Base-by-base conservation (phyloP, 2,888 invertebrate species). In the Lottia gigantea region DNA sequence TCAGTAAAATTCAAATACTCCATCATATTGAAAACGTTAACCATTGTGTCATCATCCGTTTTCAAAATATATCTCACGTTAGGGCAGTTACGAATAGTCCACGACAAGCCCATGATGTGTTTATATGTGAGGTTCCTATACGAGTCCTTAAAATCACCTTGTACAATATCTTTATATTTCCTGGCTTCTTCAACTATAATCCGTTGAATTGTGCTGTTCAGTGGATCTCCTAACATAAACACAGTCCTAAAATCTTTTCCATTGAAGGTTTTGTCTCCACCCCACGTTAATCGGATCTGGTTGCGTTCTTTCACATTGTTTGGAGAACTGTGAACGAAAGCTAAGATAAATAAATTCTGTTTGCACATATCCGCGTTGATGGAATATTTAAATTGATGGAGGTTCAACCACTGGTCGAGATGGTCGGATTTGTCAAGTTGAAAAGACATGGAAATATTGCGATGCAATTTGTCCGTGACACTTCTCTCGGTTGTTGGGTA, bases 11-110 rank as follows among this genome's bases (percentile, higher is more conserved):
- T 31, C 11, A 83, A 69, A 67, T 79, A 81, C 11, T 76, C 71
- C 45, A 93, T 87, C 76, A 91, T 91, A 78, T 92, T 92, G 45
- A 94, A 86, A 85, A 82, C 72, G 67, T 88, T 86, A 12, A 88
- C 81, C 71, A 87, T 82, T 0, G 85, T 84, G 66, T 88, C 88
- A 72, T 88, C 88, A 71, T 88, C 88, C 1, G 81, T 78, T 73
- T 87, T 87, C n/a, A 88, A 74, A 25, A 88, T 76, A 68, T 81
- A 87, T 64, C 80, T 80, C 1, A 84, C 84, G 45, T 80, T 74
- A 15, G 75, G 80, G 72, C 88, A 88, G 71, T 79, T 78, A 46
- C 78, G 79, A 6, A 80, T 71, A 0, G 83, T 80, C 88, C 88
- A 88, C 68, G 76, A 70, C 8, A 79, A 64, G 0, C 75, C 76